phyloP scores from a whole-genome alignment of 2,888 invertebrate species.

The Rotaria magnacalcarata region DNA sequence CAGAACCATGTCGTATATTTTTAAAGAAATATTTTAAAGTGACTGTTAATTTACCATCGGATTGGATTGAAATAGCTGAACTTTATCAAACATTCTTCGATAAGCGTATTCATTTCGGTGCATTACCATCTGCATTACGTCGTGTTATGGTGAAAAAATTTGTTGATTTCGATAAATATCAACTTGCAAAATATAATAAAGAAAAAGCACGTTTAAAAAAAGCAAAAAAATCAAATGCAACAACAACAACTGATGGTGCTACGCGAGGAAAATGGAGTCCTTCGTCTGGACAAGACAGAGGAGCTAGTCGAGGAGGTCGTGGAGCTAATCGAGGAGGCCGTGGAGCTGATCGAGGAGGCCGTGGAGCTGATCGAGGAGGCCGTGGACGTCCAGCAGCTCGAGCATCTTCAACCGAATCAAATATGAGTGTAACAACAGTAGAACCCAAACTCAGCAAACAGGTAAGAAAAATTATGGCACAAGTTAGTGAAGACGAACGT shows the following conservation, averaged over 20 bases:
- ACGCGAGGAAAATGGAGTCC: constrained; percentile 51
- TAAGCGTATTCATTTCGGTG: constrained; percentile 52
- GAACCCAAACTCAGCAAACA: too few relatives aligned
- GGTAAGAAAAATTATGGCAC: neutral
- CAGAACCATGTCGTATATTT: constrained; percentile 55
- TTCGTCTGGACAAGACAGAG: constrained; percentile 22
- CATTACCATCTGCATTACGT: constrained; percentile 58
- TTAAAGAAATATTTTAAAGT: constrained; percentile 58
- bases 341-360: too few relatives aligned
- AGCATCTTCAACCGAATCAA: constrained; percentile 12
- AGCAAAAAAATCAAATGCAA: neutral
- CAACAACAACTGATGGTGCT: neutral
- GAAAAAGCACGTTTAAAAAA: constrained; percentile 40
- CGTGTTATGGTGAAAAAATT: constrained; percentile 59
- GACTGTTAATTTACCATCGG: constrained; percentile 59
- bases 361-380: constrained; percentile 38
- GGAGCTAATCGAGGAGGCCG: constrained; percentile 43
- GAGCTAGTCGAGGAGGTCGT: constrained; percentile 40
- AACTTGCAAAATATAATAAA: constrained; percentile 56
- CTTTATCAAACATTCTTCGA: constrained; percentile 58
- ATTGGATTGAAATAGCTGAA: constrained; percentile 62
- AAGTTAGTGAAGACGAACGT: neutral
- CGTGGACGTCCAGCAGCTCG: constrained; percentile 15
- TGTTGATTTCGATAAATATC: constrained; percentile 60
- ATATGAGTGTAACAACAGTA: neutral